Percentiles rank a stretch among this genome's conserved stretches.
phyloP scores from a whole-genome alignment of 2,113 vertebrate genomes.

The Azemiops feae region DNA sequence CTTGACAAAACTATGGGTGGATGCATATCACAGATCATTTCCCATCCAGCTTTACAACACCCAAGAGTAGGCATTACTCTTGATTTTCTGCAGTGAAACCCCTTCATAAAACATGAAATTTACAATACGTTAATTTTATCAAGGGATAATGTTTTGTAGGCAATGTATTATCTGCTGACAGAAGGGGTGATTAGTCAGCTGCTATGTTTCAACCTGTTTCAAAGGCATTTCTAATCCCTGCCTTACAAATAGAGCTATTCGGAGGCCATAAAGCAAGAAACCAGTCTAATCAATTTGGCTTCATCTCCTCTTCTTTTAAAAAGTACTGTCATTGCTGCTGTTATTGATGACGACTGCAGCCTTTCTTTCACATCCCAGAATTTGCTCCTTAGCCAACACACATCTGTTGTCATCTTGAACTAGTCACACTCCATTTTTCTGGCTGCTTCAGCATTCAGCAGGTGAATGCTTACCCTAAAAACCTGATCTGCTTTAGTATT shows the following conservation, averaged over 20 bases:
- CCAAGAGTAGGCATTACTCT: constrained; percentile 58
- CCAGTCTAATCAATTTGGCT: constrained; percentile 15
- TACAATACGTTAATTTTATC: constrained; percentile 65
- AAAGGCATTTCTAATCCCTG: constrained; percentile 59
- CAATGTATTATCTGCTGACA: constrained; percentile 64
- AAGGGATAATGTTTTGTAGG: constrained; percentile 65
- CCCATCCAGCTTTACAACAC: constrained; percentile 60
- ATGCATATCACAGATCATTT: constrained; percentile 33
- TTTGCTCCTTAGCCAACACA: neutral
- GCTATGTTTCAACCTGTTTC: constrained; percentile 69
- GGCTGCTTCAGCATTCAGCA: neutral
- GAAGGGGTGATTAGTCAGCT: constrained; percentile 68
- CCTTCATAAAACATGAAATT: constrained; percentile 69
- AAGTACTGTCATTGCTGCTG: neutral
- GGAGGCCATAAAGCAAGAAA: constrained; percentile 53
- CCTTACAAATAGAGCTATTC: constrained; percentile 49
- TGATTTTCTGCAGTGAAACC: constrained; percentile 52
- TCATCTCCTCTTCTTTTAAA: neutral
- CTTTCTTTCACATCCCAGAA: constrained; percentile 47
- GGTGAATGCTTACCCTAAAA: neutral
- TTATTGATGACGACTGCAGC: constrained; percentile 7
- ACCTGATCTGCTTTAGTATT: neutral
- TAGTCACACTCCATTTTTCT: neutral
- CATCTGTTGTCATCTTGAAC: neutral
- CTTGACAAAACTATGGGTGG: constrained; percentile 44